These are phyloP conservation scores for Rhabdornis inornatus DNA, from an alignment of 2,113 vertebrate genomes.

Conservation along the genomic window DNA sequence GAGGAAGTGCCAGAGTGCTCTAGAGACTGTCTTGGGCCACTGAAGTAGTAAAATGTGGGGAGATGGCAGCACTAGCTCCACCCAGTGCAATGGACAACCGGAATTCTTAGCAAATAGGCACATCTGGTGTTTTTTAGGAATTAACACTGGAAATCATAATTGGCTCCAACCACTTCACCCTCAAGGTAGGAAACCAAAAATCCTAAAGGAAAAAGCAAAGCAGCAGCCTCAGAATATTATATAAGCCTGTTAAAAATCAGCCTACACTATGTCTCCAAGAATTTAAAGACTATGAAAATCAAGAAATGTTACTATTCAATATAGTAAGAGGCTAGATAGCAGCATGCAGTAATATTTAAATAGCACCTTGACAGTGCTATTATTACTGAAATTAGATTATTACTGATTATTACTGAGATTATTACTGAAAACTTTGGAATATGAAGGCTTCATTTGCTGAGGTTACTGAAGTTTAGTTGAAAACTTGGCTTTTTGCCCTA, in stretches of 20 bases:
- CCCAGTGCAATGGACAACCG: not conserved
- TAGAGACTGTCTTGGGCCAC: not conserved
- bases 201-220: not conserved
- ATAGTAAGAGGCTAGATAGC: not conserved
- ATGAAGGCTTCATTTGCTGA: not conserved
- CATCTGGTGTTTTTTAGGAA: not conserved
- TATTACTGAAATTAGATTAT: no score
- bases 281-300: not conserved
- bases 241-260: not conserved
- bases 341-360: not conserved
- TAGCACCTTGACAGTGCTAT: not conserved
- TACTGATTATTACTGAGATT: no score
- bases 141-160: not conserved
- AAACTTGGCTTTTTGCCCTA: not conserved
- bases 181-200: not conserved
- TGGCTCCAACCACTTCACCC: not conserved
- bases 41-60: not conserved
- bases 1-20: not conserved
- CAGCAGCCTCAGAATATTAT: not conserved
- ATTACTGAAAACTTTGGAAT: not conserved
- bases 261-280: not conserved
- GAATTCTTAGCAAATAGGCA: not conserved
- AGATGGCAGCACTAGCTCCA: not conserved
- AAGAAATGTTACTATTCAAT: not conserved
- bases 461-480: not conserved